Percentiles rank a stretch among this genome's conserved stretches.
Conservation (phyloP, 2,888 invertebrate genomes). For the Aphodius sticticus region DNA sequence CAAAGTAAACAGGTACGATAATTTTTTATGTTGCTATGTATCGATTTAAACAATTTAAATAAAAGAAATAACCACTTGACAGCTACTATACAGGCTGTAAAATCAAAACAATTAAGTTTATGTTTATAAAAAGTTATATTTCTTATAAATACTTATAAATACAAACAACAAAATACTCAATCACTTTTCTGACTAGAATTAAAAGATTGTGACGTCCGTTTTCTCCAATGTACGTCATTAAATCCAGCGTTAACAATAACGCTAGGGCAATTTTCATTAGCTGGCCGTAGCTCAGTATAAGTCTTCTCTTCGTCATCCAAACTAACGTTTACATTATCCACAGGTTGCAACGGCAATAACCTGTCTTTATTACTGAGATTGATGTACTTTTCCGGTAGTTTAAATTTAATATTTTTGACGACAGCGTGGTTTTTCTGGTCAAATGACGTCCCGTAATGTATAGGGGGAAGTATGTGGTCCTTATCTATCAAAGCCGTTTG, state of each 20-base stretch:
- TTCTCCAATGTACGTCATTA: conserved; percentile 63
- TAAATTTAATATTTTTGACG: conserved; percentile 60
- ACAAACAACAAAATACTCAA: conserved; percentile 7
- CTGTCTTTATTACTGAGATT: conserved; percentile 45
- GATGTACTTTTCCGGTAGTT: conserved; percentile 57
- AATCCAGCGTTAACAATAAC: conserved; percentile 51
- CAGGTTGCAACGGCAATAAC: conserved; percentile 38
- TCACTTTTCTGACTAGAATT: conserved; percentile 27
- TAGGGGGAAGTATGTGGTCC: conserved; percentile 38
- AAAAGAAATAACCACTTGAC: too few species aligned
- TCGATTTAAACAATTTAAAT: too few species aligned
- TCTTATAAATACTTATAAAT: conserved; percentile 27
- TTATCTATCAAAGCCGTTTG: conserved; percentile 40
- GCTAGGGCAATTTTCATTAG: conserved; percentile 52
- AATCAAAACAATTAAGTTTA: conserved; percentile 22
- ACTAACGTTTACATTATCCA: conserved; percentile 32
- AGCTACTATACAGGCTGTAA: neutral
- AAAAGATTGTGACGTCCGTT: conserved; percentile 58
- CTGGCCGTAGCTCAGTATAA: conserved; percentile 47
- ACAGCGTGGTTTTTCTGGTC: conserved; percentile 55
- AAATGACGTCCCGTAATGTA: conserved; percentile 56
- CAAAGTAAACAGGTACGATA: too few species aligned
- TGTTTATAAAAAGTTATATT: conserved; percentile 26
- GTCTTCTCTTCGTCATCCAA: conserved; percentile 36
- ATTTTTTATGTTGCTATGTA: too few species aligned